Percentiles rank a stretch among this genome's conserved stretches.
Evolutionary conservation across 2,888 invertebrate genomes (phyloP).

Genomic region (Colletes collaris): DNA sequence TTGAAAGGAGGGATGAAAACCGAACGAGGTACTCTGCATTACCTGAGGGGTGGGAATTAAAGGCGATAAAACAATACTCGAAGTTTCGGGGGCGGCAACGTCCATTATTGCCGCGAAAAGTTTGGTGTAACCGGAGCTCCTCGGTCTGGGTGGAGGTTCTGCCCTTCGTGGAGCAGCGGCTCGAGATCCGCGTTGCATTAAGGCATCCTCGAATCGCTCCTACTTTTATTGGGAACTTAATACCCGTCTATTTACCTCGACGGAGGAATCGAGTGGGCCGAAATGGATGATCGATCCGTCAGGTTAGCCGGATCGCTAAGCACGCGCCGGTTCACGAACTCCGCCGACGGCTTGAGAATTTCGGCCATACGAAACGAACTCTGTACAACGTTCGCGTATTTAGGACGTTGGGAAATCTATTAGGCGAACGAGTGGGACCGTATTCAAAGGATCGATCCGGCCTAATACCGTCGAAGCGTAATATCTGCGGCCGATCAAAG

Average conservation of each 20-base stretch:
- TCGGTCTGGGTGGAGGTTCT: conserved; percentile 20
- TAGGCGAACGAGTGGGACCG: not conserved
- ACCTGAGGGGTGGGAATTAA: conserved; percentile 55
- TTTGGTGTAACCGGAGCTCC: conserved; percentile 57
- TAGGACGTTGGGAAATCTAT: conserved; percentile 33
- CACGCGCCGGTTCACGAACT: conserved; percentile 50
- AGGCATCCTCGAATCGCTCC: conserved; percentile 49
- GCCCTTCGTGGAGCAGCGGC: conserved; percentile 44
- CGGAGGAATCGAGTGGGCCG: conserved; percentile 17
- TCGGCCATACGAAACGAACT: conserved; percentile 25
- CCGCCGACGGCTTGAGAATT: conserved; percentile 38
- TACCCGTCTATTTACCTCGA: conserved; percentile 58
- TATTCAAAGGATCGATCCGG: conserved; percentile 25
- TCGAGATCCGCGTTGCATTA: conserved; percentile 54
- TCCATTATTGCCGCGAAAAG: conserved; percentile 70
- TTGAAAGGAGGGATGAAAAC: conserved; percentile 27
- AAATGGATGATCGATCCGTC: conserved; percentile 57
- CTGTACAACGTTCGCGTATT: conserved; percentile 1
- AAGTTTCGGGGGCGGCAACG: conserved; percentile 63
- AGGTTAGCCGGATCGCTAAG: conserved; percentile 52
- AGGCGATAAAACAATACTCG: conserved; percentile 70
- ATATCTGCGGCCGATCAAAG: conserved; percentile 8
- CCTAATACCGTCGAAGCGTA: conserved; percentile 13
- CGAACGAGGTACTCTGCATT: conserved; percentile 38
- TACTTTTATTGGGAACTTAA: conserved; percentile 69